Evolutionary conservation across 2,113 vertebrate species (phyloP).

Genomic region (crab-eating macaque (Macaca fascicularis)): DNA sequence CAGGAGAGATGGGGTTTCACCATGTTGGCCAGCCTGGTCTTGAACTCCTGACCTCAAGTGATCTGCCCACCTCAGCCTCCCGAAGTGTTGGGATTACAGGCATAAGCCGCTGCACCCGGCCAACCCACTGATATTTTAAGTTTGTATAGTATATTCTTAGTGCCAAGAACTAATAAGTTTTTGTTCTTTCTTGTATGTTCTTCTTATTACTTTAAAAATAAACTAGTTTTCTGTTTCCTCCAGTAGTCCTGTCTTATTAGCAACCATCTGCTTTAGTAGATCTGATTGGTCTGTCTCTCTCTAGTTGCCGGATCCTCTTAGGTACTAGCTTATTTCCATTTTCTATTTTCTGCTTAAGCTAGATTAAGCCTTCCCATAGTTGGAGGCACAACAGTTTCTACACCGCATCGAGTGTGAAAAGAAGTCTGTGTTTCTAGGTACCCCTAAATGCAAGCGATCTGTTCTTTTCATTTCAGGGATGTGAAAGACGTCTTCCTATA

Average conservation of each 20-base stretch:
- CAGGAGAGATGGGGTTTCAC: too few species aligned
- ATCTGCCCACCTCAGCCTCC: too few species aligned
- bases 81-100: too few species aligned
- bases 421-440: not conserved
- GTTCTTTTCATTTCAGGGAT: slow-evolving; percentile 14
- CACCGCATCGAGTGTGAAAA: not conserved
- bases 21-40: too few species aligned
- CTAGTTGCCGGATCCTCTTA: not conserved
- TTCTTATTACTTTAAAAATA: slow-evolving; percentile 18
- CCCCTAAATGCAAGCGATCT: not conserved
- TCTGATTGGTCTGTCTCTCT: not conserved
- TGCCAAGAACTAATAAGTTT: not conserved
- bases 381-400: slow-evolving; percentile 6
- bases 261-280: not conserved
- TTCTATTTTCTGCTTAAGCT: slow-evolving; percentile 47
- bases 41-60: too few species aligned
- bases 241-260: not conserved
- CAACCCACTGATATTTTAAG: slow-evolving; percentile 28
- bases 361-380: not conserved
- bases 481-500: not conserved
- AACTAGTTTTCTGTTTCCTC: not conserved
- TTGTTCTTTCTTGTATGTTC: not conserved
- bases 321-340: slow-evolving; percentile 37
- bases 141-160: not conserved
- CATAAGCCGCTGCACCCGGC: too few species aligned